A percentile compares a stretch with the other conserved stretches of the same genome.
Evolutionary conservation across 92 coral and sea anemone species (phyloP).

Genomic region (Palythoa heliodiscus): DNA sequence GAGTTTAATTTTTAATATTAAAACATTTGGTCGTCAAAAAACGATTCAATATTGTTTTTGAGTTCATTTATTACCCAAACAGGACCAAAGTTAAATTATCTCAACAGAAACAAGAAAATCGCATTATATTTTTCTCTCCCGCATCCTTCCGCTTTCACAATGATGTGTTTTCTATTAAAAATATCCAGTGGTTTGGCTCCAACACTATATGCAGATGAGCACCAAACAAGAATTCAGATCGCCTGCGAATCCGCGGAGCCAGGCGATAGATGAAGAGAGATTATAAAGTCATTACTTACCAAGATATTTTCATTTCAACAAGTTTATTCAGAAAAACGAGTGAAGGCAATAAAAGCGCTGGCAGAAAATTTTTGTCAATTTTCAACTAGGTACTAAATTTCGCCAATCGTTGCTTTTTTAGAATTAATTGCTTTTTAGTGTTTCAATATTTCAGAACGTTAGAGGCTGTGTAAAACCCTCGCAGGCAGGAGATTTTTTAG

Average conservation of each 20-base stretch:
- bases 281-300: slow-evolving; percentile 10
- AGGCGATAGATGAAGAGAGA: not conserved
- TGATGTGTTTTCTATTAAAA: slow-evolving; percentile 28
- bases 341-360: not conserved
- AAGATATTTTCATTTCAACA: not conserved
- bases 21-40: not conserved
- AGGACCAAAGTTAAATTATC: slow-evolving; percentile 2
- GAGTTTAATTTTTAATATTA: not conserved
- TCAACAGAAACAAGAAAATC: slow-evolving; percentile 32
- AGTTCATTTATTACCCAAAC: not conserved
- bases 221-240: not conserved
- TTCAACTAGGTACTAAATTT: not conserved
- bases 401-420: not conserved
- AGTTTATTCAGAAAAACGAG: not conserved
- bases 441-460: not conserved
- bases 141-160: slow-evolving; percentile 25
- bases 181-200: not conserved
- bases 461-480: not conserved
- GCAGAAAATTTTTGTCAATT: not conserved
- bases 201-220: not conserved
- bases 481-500: not conserved
- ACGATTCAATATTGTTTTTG: not conserved
- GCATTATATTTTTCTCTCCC: not conserved
- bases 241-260: not conserved
- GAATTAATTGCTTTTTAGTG: not conserved